Conservation (phyloP, 2,113 vertebrate genomes). For the Hippoglossus stenolepis region DNA sequence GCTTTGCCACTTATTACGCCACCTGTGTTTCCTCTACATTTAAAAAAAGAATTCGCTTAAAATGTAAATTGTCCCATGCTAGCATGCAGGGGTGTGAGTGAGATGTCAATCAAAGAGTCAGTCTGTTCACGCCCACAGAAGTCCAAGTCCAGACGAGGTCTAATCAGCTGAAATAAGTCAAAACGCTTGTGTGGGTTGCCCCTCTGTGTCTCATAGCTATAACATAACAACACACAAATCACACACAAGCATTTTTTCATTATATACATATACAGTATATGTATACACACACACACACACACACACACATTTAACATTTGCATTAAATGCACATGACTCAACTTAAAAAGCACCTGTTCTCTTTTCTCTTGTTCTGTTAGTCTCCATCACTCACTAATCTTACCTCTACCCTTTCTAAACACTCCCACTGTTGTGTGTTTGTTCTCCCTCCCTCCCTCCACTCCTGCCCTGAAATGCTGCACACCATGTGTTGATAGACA, state of each 20-base stretch:
- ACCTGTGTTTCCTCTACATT: background rate
- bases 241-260: no score
- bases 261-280: background rate
- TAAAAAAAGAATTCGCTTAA: background rate
- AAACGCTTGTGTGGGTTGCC: background rate
- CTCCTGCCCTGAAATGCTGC: slow-evolving; percentile 10
- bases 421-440: no score
- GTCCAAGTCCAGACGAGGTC: background rate
- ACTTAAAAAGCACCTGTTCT: slow-evolving; percentile 1
- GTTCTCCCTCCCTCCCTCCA: background rate
- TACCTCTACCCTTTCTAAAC: background rate
- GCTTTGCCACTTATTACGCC: background rate
- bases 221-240: no score
- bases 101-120: background rate
- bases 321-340: background rate
- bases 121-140: background rate
- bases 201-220: no score
- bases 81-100: background rate
- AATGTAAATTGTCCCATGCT: background rate
- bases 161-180: background rate
- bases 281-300: background rate
- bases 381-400: background rate
- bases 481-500: slow-evolving; percentile 43
- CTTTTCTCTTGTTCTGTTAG: background rate
- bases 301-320: background rate